phyloP scores from a whole-genome alignment of 2,797 vertebrate species.

The Syngnathus rostellatus region DNA sequence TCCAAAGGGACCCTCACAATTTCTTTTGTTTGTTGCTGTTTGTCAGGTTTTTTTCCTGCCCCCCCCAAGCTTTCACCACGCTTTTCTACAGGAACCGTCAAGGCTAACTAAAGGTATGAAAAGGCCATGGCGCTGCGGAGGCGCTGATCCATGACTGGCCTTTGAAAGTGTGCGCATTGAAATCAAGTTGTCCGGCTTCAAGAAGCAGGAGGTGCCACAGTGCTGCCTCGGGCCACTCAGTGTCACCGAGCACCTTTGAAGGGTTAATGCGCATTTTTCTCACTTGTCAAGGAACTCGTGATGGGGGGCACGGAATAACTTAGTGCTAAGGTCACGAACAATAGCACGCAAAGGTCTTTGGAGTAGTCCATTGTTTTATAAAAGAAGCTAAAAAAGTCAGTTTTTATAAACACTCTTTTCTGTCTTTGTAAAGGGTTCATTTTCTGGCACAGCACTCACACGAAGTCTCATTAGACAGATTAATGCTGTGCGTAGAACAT shows the following conservation, averaged over 20 bases:
- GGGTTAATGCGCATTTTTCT: slow-evolving; percentile 60
- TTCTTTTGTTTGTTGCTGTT: slow-evolving; percentile 53
- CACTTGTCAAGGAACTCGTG: slow-evolving; percentile 48
- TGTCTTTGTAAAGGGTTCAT: not conserved
- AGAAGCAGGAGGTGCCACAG: slow-evolving; percentile 38
- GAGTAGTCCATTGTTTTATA: slow-evolving; percentile 29
- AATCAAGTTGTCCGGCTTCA: slow-evolving; percentile 59
- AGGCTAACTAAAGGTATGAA: slow-evolving; percentile 44
- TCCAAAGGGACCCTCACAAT: slow-evolving; percentile 16
- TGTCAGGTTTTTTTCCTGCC: slow-evolving; percentile 17
- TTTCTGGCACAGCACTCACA: not conserved
- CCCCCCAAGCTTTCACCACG: slow-evolving; percentile 2
- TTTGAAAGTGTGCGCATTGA: slow-evolving; percentile 61
- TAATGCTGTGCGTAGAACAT: not conserved
- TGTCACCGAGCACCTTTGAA: slow-evolving; percentile 51
- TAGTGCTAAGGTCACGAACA: slow-evolving; percentile 32
- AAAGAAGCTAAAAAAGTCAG: slow-evolving; percentile 2
- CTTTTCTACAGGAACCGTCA: slow-evolving; percentile 35
- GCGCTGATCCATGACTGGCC: slow-evolving; percentile 61
- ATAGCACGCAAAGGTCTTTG: slow-evolving; percentile 34
- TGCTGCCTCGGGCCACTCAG: slow-evolving; percentile 44
- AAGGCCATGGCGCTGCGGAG: slow-evolving; percentile 49
- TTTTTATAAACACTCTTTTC: not conserved
- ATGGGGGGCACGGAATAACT: slow-evolving; percentile 41
- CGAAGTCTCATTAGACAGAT: not conserved